phyloP scores from a whole-genome alignment of 2,797 vertebrate species.

The Podarcis siculus region DNA sequence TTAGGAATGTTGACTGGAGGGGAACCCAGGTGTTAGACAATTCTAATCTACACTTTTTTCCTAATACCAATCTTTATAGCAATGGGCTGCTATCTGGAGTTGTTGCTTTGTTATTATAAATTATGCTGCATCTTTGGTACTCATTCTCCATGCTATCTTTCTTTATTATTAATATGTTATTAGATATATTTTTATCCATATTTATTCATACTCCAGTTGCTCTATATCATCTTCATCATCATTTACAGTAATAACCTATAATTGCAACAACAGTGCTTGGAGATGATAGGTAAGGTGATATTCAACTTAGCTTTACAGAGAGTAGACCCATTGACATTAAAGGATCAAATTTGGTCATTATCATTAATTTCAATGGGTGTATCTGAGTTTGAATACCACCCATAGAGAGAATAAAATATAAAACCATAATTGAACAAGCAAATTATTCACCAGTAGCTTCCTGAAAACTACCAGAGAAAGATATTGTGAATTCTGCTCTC shows the following conservation, averaged over 20 bases:
- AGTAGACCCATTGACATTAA: too few relatives aligned
- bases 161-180: background rate
- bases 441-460: background rate
- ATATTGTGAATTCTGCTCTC: background rate
- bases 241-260: background rate
- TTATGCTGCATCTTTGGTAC: slow-evolving; percentile 30
- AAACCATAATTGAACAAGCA: background rate
- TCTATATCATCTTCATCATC: background rate
- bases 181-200: background rate
- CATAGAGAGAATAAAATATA: background rate
- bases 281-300: background rate
- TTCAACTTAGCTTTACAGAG: too few relatives aligned
- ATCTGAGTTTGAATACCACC: too few relatives aligned
- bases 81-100: slow-evolving; percentile 36
- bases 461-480: background rate
- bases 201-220: too few relatives aligned
- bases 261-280: background rate
- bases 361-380: too few relatives aligned
- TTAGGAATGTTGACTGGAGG: slow-evolving; percentile 31
- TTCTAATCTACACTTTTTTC: slow-evolving; percentile 43
- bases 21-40: slow-evolving; percentile 23
- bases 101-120: slow-evolving; percentile 30
- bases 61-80: slow-evolving; percentile 32
- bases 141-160: background rate
- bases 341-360: too few relatives aligned